Percentiles rank a stretch among this genome's conserved stretches.
Conservation (phyloP, 2,113 vertebrate species). For the Dermatemys mawii region DNA sequence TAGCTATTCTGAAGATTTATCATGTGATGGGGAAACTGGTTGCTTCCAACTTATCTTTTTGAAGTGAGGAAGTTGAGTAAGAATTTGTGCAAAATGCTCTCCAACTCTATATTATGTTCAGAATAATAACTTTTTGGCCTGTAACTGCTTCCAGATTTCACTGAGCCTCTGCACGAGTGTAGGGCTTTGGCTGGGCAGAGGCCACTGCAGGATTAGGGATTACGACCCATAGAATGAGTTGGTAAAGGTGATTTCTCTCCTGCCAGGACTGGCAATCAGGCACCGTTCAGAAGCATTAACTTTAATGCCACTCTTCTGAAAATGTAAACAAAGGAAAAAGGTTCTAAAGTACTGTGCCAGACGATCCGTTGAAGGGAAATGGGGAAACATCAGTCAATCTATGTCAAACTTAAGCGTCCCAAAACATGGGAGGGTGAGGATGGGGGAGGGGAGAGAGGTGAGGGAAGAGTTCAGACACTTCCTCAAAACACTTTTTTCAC, state of each 20-base stretch:
- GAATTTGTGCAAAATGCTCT: background rate
- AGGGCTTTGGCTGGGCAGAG: background rate
- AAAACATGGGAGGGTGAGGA: background rate
- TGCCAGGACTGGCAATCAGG: background rate
- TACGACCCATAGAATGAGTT: rapidly evolving
- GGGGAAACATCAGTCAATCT: background rate
- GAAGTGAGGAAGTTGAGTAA: constrained; percentile 15
- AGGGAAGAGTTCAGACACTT: background rate
- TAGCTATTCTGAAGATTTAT: background rate
- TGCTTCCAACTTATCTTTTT: background rate
- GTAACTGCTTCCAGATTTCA: background rate
- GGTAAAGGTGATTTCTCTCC: background rate
- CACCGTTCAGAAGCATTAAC: background rate
- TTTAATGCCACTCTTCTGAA: background rate
- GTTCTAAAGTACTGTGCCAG: background rate
- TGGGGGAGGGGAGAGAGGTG: background rate
- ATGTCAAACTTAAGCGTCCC: background rate
- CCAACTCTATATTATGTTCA: no score
- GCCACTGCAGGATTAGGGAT: background rate
- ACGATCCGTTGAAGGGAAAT: background rate
- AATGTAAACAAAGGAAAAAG: background rate
- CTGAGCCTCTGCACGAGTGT: background rate
- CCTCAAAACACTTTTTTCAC: background rate
- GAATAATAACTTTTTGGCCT: background rate
- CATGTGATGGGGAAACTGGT: rapidly evolving